Evolutionary conservation across 2,797 vertebrate species (phyloP).

Genomic region (Furcifer pardalis): DNA sequence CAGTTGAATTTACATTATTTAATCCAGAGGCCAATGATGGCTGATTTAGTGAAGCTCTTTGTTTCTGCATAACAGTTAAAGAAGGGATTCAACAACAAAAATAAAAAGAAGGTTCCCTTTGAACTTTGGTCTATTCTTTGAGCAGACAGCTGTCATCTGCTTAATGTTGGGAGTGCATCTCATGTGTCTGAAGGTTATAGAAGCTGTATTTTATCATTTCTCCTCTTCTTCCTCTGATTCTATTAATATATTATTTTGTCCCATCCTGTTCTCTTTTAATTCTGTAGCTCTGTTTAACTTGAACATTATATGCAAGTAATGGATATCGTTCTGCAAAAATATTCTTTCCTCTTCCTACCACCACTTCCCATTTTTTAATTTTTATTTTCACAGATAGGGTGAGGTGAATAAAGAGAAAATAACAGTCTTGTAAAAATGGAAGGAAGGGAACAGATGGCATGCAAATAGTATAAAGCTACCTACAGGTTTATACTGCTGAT

Average conservation of each 20-base stretch:
- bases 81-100: background rate
- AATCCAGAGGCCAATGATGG: constrained; percentile 48
- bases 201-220: background rate
- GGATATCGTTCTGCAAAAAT: background rate
- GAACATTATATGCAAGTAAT: background rate
- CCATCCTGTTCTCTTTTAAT: constrained; percentile 18
- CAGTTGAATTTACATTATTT: constrained; percentile 57
- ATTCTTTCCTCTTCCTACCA: background rate
- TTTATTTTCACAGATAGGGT: background rate
- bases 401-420: background rate
- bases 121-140: constrained; percentile 44
- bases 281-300: fast-evolving
- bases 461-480: background rate
- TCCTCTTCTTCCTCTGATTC: constrained; percentile 7
- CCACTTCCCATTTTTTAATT: background rate
- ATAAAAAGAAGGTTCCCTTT: background rate
- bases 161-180: constrained; percentile 49
- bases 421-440: background rate
- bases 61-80: constrained; percentile 39
- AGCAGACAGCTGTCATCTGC: constrained; percentile 51
- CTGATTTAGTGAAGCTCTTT: constrained; percentile 47
- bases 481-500: background rate
- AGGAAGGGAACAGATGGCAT: background rate
- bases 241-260: background rate
- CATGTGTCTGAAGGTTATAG: constrained; percentile 47